phyloP scores from a whole-genome alignment of 2,797 vertebrate species.

The Onychomys leucogaster region DNA sequence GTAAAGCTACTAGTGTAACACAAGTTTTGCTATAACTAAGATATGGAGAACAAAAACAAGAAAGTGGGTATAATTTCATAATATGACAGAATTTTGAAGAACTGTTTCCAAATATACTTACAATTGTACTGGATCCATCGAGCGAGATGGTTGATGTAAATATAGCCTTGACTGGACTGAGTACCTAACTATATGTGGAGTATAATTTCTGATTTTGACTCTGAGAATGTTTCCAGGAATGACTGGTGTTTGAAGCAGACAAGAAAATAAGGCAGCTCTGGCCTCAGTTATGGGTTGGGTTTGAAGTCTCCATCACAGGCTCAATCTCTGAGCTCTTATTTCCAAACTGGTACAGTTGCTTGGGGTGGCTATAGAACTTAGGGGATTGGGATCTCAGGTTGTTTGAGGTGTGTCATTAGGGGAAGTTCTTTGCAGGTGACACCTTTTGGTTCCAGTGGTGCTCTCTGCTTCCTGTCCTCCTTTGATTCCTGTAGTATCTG shows the following conservation, averaged over 20 bases:
- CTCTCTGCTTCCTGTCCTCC: neutral
- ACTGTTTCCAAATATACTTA: neutral
- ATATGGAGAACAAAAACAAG: neutral
- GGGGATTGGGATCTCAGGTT: neutral
- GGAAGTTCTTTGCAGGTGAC: neutral
- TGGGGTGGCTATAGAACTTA: too few relatives aligned
- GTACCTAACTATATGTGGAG: neutral
- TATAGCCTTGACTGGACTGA: neutral
- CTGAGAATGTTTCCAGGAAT: neutral
- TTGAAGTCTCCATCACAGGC: neutral
- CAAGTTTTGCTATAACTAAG: neutral
- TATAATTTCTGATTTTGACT: neutral
- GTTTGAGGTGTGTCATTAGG: neutral
- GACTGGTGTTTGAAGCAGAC: neutral
- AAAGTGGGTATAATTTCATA: constrained; percentile 20
- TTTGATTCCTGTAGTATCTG: neutral
- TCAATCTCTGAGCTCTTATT: neutral
- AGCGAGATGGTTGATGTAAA: neutral
- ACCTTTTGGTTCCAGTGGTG: neutral
- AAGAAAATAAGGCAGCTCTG: neutral
- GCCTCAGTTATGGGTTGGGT: neutral
- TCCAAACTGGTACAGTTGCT: neutral
- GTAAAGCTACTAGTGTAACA: neutral
- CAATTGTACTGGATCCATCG: neutral
- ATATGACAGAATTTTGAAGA: constrained; percentile 30